Evolutionary conservation across 2,113 vertebrate species (phyloP).

Genomic region (Strigops habroptila): DNA sequence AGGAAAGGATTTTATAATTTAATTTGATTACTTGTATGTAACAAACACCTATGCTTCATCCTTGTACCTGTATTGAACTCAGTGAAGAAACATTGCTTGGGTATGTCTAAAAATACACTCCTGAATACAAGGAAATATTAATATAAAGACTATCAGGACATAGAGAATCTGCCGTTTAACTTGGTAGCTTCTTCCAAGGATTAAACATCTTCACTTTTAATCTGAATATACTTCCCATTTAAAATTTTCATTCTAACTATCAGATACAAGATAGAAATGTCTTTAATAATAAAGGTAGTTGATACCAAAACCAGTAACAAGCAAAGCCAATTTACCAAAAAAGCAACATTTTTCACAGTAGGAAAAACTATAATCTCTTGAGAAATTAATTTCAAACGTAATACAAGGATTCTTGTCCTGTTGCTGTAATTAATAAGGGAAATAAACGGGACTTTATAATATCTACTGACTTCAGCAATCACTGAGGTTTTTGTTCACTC

Average conservation of each 20-base stretch:
- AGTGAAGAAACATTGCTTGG: not conserved
- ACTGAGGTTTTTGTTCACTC: not conserved
- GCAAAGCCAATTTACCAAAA: not conserved
- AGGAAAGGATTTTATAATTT: not conserved
- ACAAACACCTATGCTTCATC: not conserved
- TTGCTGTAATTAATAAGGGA: not conserved
- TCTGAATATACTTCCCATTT: not conserved
- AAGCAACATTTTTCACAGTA: not conserved
- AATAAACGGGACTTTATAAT: not conserved
- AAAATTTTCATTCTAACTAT: not conserved
- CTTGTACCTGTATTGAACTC: not conserved
- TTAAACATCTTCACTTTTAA: not conserved
- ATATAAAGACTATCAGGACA: not conserved
- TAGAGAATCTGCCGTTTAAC: not conserved
- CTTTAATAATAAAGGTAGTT: not conserved
- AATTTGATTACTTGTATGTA: not conserved
- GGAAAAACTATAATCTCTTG: not conserved
- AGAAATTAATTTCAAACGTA: not conserved
- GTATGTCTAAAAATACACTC: not conserved
- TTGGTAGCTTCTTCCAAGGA: not conserved
- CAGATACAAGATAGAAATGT: not conserved
- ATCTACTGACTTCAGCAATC: not conserved
- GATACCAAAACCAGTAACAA: not conserved
- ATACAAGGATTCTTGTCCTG: not conserved
- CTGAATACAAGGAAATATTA: not conserved